A percentile compares a stretch with the other conserved stretches of the same genome.
These are phyloP conservation scores for Zele albiditarsus DNA, from an alignment of 2,888 invertebrate genomes.

Conservation along the genomic window DNA sequence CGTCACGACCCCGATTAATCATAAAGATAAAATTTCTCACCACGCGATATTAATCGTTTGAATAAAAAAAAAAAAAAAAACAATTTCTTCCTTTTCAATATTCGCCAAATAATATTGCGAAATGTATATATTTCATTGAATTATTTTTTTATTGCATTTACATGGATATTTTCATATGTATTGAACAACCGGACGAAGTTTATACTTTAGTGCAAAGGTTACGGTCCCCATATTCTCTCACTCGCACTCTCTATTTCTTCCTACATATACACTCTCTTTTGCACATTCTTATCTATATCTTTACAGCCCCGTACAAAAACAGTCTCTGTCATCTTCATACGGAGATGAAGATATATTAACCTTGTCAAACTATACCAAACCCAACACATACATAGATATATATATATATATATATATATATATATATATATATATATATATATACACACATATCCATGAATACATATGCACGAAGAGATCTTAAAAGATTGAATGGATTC, in stretches of 20 bases:
- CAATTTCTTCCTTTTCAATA: background rate
- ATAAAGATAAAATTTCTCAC: constrained; percentile 24
- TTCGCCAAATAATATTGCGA: background rate
- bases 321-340: constrained; percentile 62
- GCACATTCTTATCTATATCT: constrained; percentile 4
- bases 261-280: background rate
- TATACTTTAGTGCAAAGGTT: background rate
- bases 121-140: background rate
- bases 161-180: too few relatives aligned
- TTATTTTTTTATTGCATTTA: too few relatives aligned
- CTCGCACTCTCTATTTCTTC: background rate
- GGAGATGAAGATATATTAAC: constrained; percentile 29
- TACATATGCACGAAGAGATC: constrained; percentile 36
- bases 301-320: constrained; percentile 59
- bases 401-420: background rate
- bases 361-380: constrained; percentile 9
- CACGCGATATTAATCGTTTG: constrained; percentile 2
- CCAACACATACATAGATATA: constrained; percentile 19
- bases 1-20: constrained; percentile 59
- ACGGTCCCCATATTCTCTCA: background rate
- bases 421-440: too few relatives aligned
- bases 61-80: constrained; percentile 16
- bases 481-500: constrained; percentile 50
- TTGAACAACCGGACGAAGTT: too few relatives aligned
- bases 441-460: background rate